These are phyloP conservation scores for Phodopus roborovskii DNA, from an alignment of 2,113 vertebrate species.

Conservation along the genomic window DNA sequence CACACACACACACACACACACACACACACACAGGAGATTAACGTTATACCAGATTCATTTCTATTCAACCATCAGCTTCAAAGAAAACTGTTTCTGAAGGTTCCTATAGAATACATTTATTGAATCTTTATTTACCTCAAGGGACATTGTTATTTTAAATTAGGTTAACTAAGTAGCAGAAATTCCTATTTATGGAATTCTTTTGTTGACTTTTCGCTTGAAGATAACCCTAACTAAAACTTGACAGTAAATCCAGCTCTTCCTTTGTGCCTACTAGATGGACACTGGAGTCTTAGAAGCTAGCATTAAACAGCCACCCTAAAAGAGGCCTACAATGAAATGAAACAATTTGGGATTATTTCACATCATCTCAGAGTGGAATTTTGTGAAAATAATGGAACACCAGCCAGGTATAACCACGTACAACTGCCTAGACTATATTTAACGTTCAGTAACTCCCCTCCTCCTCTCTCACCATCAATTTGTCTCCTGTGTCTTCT, in stretches of 20 bases:
- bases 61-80: constrained; percentile 25
- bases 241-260: not conserved
- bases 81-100: not conserved
- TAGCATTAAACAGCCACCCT: not conserved
- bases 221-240: not conserved
- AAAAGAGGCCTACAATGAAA: not conserved
- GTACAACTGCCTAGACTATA: not conserved
- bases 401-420: not conserved
- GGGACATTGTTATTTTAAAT: not conserved
- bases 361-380: not conserved
- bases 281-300: not conserved
- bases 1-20: not conserved
- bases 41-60: constrained; percentile 13
- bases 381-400: not conserved
- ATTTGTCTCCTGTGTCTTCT: not conserved
- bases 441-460: not conserved
- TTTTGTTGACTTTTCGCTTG: constrained; percentile 32
- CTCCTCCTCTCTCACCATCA: not conserved
- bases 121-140: constrained; percentile 17
- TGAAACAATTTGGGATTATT: not conserved
- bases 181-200: constrained; percentile 15
- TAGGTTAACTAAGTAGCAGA: not conserved
- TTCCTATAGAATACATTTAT: constrained; percentile 15
- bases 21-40: not conserved
- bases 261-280: not conserved